Evolutionary conservation across 2,888 invertebrate species (phyloP), one percentile per base, ranked within the genome.

Genomic region (Xestia ashworthii): DNA sequence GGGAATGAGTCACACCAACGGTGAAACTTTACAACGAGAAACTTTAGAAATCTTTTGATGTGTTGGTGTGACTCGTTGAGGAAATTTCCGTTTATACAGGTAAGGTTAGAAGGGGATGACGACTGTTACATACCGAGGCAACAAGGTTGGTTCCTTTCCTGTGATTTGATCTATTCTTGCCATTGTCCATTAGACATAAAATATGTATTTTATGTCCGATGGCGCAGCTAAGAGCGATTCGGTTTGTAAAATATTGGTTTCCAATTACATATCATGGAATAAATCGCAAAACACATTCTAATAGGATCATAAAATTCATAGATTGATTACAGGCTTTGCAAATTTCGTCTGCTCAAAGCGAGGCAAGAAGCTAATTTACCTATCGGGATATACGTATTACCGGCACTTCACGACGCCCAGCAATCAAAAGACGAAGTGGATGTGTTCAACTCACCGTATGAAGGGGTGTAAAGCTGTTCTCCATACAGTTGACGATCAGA

Each of bases 391-490:
- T 44, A 71, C 82, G 0, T 81, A 50, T 38, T 71, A 82, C n/a
- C 68, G 11, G 14, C 67, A 79, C 46, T 79, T 48, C 22, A 80
- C 48, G 55, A 64, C 41, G 44, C 44, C n/a, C 14, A 38, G n/a
- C n/a, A 62, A 25, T 6, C 32, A 66, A 1, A 85, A 73, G 32
- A 41, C 38, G 16, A 60, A 68, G 32, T 82, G 86, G 83, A 48
- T 65, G 38, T 83, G 82, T 58, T 84, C 80, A 3, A 84, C 82
- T 0, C 44, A 82, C 38, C 71, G 75, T 6, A 32, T 6, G 4
- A 84, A 62, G 5, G 81, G 84, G 8, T 85, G 85, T 50, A 81
- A 80, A 25, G 85, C 90, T n/a, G 41, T 73, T 4, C 60, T 89
- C 44, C 76, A 84, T 25, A 90, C 88, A 5, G 6, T 70, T 0